These are phyloP conservation scores for Heliconius eleuchia DNA, from an alignment of 1,140 invertebrate species.

Conservation along the genomic window DNA sequence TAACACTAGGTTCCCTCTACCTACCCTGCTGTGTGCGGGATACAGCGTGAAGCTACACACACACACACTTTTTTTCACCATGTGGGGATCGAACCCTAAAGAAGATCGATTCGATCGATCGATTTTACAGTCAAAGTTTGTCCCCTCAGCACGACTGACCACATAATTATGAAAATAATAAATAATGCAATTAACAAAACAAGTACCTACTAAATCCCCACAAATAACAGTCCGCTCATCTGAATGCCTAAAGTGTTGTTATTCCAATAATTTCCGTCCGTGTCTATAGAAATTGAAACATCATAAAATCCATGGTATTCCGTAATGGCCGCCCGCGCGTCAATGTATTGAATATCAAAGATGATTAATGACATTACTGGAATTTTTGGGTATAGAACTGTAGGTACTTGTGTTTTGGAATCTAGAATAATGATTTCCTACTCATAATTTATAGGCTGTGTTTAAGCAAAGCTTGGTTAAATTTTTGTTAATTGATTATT, in stretches of 20 bases:
- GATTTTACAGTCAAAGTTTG: too few relatives aligned
- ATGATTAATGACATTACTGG: slow-evolving; percentile 74
- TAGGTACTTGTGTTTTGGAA: slow-evolving; percentile 39
- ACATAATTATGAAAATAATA: background rate
- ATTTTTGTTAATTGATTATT: background rate
- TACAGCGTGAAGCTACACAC: too few relatives aligned
- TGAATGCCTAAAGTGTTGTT: slow-evolving; percentile 65
- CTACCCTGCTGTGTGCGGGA: too few relatives aligned
- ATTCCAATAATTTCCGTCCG: slow-evolving; percentile 62
- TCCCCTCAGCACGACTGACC: too few relatives aligned
- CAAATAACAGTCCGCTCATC: slow-evolving; percentile 22
- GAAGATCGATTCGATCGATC: too few relatives aligned
- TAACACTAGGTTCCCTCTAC: too few relatives aligned
- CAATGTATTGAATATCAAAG: slow-evolving; percentile 77
- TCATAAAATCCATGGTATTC: slow-evolving; percentile 73
- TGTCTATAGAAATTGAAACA: slow-evolving; percentile 73
- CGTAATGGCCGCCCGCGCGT: slow-evolving; percentile 65
- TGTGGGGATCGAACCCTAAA: too few relatives aligned
- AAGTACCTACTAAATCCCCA: slow-evolving; percentile 57
- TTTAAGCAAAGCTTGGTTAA: background rate
- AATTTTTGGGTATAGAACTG: slow-evolving; percentile 48
- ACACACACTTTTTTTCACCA: too few relatives aligned
- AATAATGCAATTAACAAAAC: slow-evolving; percentile 18
- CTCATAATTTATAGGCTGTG: background rate
- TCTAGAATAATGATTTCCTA: slow-evolving; percentile 23